Evolutionary conservation across 2,113 vertebrate species (phyloP).

Genomic region (Plectropomus leopardus): DNA sequence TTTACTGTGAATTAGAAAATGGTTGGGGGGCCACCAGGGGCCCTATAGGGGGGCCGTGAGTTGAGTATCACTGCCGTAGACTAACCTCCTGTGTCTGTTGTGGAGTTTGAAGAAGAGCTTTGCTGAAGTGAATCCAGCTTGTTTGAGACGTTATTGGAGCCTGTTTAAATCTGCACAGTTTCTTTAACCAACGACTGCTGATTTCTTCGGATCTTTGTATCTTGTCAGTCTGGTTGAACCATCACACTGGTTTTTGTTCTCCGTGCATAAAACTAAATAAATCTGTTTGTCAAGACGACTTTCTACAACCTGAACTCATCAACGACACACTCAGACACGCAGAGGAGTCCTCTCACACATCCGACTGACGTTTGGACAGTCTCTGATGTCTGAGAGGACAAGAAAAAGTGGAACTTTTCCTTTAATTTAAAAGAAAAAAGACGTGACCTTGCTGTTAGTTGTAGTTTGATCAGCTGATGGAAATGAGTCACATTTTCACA

Average conservation of each 20-base stretch:
- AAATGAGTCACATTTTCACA: slow-evolving; percentile 48
- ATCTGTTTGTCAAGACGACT: no score
- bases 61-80: no score
- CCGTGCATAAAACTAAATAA: no score
- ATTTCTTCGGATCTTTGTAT: neutral
- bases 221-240: no score
- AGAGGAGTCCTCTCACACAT: no score
- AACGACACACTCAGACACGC: no score
- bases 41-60: no score
- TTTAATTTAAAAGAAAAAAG: slow-evolving; percentile 10
- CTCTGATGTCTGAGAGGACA: neutral
- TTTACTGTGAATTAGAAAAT: no score
- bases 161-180: neutral
- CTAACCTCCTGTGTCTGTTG: neutral
- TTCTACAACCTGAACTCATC: no score
- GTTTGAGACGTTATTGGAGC: neutral
- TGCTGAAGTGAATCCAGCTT: neutral
- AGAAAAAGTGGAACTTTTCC: neutral
- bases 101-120: neutral
- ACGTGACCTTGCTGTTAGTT: slow-evolving; percentile 4
- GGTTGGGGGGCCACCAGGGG: no score
- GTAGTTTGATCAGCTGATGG: slow-evolving; percentile 42
- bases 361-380: no score
- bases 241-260: no score
- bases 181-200: neutral